Base-by-base conservation (phyloP, 2,888 invertebrate genomes). In the Nomada hirtipes region DNA sequence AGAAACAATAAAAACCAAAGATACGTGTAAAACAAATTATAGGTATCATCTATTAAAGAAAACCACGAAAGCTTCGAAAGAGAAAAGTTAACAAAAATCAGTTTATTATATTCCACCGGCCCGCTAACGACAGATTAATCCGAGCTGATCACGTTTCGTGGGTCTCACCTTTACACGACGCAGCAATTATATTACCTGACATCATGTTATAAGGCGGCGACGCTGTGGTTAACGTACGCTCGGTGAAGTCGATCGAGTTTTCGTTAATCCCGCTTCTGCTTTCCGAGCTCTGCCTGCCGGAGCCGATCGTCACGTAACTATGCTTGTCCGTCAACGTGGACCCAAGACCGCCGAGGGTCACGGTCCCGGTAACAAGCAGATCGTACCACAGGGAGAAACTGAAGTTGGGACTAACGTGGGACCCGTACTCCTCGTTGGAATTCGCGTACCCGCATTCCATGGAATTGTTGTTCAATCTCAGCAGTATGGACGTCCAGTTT, bases 401-500 rank as follows among this genome's bases (percentile, higher is more conserved):
- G 72, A 94, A 94, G 80, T 92, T 92, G 0, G 86, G 76, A 79
- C 91, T 92, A 7, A 89, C 84, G 23, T 87, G 89, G 0, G 90
- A 86, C 1, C 84, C 73, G 2, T 81, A 82, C 1, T 92, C 93
- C 4, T 93, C 93, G 26, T 89, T 90, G 0, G 86, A 76, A 64
- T 91, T 91, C 9, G 72, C 85, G 64, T 91, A 92, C 1, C 90
- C 90, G 55, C 92, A 92, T 68, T 91, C 92, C 64, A 94, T 87
- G 0, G 91, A 91, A 67, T 92, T 90, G 50, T 92, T 92, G 59
- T 89, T 95, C 29, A 96, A 94, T 79, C 94, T 94, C 26, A 96
- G 92, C 64, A 95, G 94, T 67, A 97, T 94, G 67, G 96, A 95
- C 82, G 96, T 95, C 97, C 96, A 97, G 83, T 96, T 95, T 4